These are phyloP conservation scores for Ophioninae sp. DNA, from an alignment of 2,888 invertebrate species.

Conservation along the genomic window DNA sequence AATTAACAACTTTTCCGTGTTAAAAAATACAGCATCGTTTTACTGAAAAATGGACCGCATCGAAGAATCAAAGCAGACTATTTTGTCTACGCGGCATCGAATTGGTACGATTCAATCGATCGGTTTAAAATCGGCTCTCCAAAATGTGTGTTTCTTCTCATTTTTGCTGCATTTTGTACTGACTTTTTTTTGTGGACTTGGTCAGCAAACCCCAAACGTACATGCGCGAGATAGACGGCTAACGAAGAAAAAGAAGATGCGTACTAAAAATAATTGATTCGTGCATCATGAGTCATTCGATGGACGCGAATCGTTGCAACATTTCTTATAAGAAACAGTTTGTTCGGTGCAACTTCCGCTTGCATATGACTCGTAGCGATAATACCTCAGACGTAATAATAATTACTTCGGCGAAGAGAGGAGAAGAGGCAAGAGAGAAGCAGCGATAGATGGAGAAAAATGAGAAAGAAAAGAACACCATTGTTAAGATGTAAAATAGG, in stretches of 20 bases:
- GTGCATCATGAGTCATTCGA: slow-evolving; percentile 6
- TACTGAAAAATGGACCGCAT: too few species aligned
- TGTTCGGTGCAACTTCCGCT: slow-evolving; percentile 6
- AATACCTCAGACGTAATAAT: background rate
- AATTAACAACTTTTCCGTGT: too few species aligned
- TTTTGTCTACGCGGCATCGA: too few species aligned
- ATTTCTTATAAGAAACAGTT: background rate
- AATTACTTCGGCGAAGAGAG: background rate
- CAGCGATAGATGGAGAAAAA: background rate
- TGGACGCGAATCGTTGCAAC: background rate
- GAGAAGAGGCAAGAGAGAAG: background rate
- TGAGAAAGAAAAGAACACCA: background rate
- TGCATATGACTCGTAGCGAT: slow-evolving; percentile 11
- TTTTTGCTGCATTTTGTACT: background rate
- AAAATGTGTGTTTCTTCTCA: too few species aligned
- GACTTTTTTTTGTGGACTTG: background rate
- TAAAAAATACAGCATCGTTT: too few species aligned
- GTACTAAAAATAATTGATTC: background rate
- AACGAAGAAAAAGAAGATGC: background rate
- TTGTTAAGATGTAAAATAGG: slow-evolving; percentile 16
- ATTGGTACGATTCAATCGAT: too few species aligned
- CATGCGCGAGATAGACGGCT: background rate
- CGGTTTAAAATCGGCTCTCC: too few species aligned
- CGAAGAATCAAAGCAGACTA: too few species aligned
- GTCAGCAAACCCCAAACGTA: background rate